Evolutionary conservation across 2,797 vertebrate species (phyloP).

Genomic region (Taeniopygia guttata): DNA sequence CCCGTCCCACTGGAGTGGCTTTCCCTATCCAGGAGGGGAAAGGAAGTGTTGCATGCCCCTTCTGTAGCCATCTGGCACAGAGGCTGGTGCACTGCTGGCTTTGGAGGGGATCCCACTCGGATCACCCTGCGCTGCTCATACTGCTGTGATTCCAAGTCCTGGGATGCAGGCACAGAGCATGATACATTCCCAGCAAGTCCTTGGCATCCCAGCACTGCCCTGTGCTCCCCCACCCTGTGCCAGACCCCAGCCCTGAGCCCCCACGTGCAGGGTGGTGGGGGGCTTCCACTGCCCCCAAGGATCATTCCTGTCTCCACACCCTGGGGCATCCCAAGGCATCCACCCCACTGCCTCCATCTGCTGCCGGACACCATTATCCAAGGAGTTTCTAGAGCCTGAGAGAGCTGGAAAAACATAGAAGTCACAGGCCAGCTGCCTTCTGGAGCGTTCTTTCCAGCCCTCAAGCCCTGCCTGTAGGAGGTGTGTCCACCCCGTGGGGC

Average conservation of each 20-base stretch:
- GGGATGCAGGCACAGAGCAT: not conserved
- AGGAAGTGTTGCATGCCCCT: not conserved
- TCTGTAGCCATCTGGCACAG: not conserved
- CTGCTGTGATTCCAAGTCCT: not conserved
- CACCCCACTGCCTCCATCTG: not conserved
- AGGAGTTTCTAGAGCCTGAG: not conserved
- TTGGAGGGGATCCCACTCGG: not conserved
- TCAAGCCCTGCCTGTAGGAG: accelerated
- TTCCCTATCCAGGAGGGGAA: not conserved
- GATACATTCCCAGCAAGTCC: accelerated
- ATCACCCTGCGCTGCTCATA: not conserved
- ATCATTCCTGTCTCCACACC: not conserved
- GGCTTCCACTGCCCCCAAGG: accelerated
- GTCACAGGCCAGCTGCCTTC: not conserved
- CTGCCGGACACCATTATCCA: accelerated
- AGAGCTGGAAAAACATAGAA: not conserved
- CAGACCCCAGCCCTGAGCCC: not conserved
- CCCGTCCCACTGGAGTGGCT: not conserved
- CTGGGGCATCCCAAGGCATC: not conserved
- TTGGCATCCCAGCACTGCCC: not conserved
- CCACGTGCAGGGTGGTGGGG: accelerated
- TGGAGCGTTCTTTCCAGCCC: not conserved
- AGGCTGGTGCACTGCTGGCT: not conserved
- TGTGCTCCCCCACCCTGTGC: not conserved
- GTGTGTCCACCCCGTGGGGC: accelerated